Base-by-base conservation (phyloP, 1,140 invertebrate genomes). In the Apis florea region DNA sequence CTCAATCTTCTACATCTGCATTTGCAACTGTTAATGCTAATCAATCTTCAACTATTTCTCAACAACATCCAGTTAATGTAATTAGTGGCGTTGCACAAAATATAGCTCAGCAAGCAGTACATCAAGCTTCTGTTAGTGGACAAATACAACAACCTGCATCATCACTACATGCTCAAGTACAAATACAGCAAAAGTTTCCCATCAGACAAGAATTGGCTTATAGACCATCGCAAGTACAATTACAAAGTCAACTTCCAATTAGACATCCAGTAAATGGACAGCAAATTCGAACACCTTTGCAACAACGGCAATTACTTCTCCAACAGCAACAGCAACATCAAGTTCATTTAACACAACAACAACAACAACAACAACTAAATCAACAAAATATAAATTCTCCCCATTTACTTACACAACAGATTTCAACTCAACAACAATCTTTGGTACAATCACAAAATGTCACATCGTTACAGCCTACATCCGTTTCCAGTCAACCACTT, bases 101-200 rank as follows among this genome's bases (percentile, higher is more conserved):
- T 63, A 74, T 88, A 26, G 70, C 77, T 40, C 70, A 85, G 10
- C 87, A 87, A 83, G 19, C 72, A 31, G 71, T 84, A 12, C 89
- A 85, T 75, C 85, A 89, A 79, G 58, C 81, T 56, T n/a, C 85
- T n/a, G 67, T 72, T 63, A 31, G 31, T 71, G 76, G 83, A 51
- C 88, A 85, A 63, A 82, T 89, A 31, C 89, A 90, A n/a, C 76
- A 82, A 75, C 73, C 87, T 63, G n/a, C 85, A 56, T 78, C 87
- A 8, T 49, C 85, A 79, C 74, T 92, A 75, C 90, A 92, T 72
- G 90, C 90, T 67, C 93, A 92, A 92, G 92, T 92, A 93, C 92
- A 93, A 93, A 93, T 91, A 40, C 92, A 91, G 61, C 93, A 92
- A 77, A 93, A 93, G 83, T 93, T 93, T 88, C 90, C 92, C 40